A percentile compares a stretch with the other conserved stretches of the same genome.
phyloP scores from a whole-genome alignment of 2,888 invertebrate species.

The Coleophora deauratella region DNA sequence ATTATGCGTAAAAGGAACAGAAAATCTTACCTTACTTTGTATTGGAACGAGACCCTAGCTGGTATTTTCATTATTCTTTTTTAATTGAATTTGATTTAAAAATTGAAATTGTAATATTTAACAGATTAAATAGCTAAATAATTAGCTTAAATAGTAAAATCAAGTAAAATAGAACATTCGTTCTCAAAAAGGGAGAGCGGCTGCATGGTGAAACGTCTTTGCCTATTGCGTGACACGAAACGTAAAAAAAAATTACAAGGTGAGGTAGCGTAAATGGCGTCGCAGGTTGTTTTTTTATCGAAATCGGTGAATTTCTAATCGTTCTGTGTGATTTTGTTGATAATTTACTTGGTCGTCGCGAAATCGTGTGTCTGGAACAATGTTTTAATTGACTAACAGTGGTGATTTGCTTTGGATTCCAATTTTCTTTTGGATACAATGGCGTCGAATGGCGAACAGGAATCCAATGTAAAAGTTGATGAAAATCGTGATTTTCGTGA shows the following conservation, averaged over 20 bases:
- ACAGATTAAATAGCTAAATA: too few species aligned
- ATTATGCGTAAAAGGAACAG: too few species aligned
- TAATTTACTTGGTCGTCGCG: slow-evolving; percentile 32
- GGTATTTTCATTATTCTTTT: too few species aligned
- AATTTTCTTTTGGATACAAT: slow-evolving; percentile 56
- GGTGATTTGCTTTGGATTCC: slow-evolving; percentile 42
- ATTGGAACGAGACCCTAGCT: too few species aligned
- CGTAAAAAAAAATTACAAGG: slow-evolving; percentile 35
- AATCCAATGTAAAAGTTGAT: slow-evolving; percentile 62
- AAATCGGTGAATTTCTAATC: slow-evolving; percentile 57
- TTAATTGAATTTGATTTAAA: too few species aligned
- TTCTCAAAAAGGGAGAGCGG: slow-evolving; percentile 10
- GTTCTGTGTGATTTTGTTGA: slow-evolving; percentile 32
- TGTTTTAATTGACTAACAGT: slow-evolving; percentile 49
- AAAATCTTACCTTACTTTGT: too few species aligned
- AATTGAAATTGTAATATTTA: too few species aligned
- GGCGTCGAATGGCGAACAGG: slow-evolving; percentile 62
- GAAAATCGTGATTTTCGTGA: slow-evolving; percentile 52
- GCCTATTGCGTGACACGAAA: slow-evolving; percentile 30
- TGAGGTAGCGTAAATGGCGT: slow-evolving; percentile 67
- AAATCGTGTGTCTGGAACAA: slow-evolving; percentile 30
- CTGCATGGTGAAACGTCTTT: slow-evolving; percentile 24
- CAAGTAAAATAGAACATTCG: too few species aligned
- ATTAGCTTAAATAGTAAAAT: too few species aligned
- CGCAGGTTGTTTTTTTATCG: slow-evolving; percentile 69